Evolutionary conservation across 2,113 vertebrate species (phyloP).

Genomic region (Gyps fulvus): DNA sequence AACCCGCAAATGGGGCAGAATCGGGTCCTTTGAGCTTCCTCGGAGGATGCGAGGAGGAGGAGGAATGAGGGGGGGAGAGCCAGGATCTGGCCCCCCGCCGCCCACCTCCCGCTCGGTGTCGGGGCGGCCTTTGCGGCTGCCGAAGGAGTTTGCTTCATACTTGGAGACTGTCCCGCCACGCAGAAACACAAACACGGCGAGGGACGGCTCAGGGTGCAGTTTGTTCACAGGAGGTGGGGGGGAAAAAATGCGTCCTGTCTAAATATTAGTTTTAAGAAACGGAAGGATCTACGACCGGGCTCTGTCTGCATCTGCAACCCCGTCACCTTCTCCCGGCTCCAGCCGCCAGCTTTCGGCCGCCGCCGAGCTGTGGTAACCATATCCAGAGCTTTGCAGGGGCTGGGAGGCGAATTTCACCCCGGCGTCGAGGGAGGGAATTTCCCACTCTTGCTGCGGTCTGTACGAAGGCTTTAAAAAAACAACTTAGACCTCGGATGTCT

Average conservation of each 20-base stretch:
- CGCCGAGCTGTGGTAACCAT: not conserved
- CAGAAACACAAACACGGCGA: not conserved
- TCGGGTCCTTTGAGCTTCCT: not conserved
- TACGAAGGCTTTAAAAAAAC: slow-evolving; percentile 8
- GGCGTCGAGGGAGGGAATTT: slow-evolving; percentile 6
- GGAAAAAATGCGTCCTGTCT: slow-evolving; percentile 26
- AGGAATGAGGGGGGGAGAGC: not conserved
- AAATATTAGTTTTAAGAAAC: slow-evolving; percentile 62
- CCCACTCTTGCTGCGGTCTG: not conserved
- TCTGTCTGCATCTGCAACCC: not conserved
- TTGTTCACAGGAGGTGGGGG: not conserved
- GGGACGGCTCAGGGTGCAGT: not conserved
- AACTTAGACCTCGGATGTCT: slow-evolving; percentile 1
- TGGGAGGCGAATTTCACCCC: not conserved
- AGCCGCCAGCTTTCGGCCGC: not conserved
- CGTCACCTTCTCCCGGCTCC: not conserved
- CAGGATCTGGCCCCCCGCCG: not conserved
- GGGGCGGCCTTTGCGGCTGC: not conserved
- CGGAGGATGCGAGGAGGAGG: not conserved
- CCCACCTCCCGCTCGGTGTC: not conserved
- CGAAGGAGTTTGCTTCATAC: not conserved
- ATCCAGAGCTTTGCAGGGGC: not conserved
- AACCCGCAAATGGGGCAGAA: not conserved
- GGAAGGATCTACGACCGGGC: slow-evolving; percentile 6
- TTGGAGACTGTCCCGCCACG: slow-evolving; percentile 30